Percentiles rank a stretch among this genome's conserved stretches.
Conservation (phyloP, 2,888 invertebrate genomes). For the Ceratothoa steindachneri region DNA sequence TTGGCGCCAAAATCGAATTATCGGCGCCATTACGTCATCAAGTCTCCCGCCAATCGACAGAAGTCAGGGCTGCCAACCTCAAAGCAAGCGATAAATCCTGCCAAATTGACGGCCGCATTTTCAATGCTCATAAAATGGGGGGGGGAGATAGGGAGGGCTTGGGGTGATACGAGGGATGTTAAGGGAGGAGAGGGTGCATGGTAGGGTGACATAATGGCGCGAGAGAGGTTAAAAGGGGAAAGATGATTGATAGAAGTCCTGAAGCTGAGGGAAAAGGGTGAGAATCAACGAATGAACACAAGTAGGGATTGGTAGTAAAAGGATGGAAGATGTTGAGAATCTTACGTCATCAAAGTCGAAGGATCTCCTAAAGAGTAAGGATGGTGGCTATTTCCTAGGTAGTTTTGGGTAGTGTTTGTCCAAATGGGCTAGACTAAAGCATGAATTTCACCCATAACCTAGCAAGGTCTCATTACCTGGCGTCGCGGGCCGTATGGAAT, state of each 20-base stretch:
- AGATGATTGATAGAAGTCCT: not conserved
- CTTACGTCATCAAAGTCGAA: too few species aligned
- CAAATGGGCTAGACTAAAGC: too few species aligned
- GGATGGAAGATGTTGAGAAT: too few species aligned
- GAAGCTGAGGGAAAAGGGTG: not conserved
- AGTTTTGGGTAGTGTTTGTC: too few species aligned
- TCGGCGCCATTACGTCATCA: conserved; percentile 14
- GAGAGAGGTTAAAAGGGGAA: not conserved
- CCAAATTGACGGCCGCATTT: not conserved
- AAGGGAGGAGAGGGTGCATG: not conserved
- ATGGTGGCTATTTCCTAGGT: too few species aligned
- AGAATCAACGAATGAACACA: too few species aligned
- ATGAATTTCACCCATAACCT: too few species aligned
- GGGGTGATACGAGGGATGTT: not conserved
- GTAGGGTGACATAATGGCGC: conserved; percentile 3
- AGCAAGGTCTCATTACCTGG: too few species aligned
- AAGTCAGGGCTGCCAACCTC: conserved; percentile 2
- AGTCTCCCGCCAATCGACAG: not conserved
- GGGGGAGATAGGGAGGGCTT: too few species aligned
- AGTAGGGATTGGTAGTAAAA: too few species aligned
- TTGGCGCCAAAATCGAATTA: conserved; percentile 12
- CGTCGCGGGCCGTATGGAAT: too few species aligned
- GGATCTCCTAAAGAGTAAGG: too few species aligned
- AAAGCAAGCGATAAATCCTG: not conserved
- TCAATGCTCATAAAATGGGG: not conserved